Percentiles rank a stretch among this genome's conserved stretches.
Conservation (phyloP, 2,113 vertebrate species). For the Brachionichthys hirsutus region DNA sequence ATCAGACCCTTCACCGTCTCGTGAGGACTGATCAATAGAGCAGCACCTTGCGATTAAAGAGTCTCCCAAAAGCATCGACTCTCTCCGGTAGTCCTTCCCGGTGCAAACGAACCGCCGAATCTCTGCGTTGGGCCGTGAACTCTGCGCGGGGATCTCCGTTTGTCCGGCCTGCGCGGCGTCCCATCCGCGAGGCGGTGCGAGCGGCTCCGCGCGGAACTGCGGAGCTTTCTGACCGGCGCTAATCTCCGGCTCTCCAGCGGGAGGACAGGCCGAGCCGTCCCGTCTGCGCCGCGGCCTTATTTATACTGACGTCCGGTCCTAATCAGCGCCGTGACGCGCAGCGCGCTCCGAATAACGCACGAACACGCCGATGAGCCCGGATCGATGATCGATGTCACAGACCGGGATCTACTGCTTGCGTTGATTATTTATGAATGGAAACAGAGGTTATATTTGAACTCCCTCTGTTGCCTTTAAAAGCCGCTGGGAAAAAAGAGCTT, state of each 20-base stretch:
- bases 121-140: not conserved
- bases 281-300: slow-evolving; percentile 54
- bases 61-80: slow-evolving; percentile 21
- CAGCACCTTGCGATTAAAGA: slow-evolving; percentile 27
- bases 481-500: slow-evolving; percentile 2
- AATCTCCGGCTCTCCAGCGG: slow-evolving; percentile 10
- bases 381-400: not conserved
- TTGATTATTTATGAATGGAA: not conserved
- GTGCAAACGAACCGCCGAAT: not conserved
- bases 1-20: slow-evolving; percentile 41
- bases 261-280: slow-evolving; percentile 38
- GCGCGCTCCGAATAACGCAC: slow-evolving; percentile 24
- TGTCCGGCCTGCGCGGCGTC: slow-evolving; percentile 19
- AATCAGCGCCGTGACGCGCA: slow-evolving; percentile 46
- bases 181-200: slow-evolving; percentile 35
- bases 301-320: slow-evolving; percentile 43
- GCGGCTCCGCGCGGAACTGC: slow-evolving; percentile 13
- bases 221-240: not conserved
- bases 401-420: not conserved
- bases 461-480: slow-evolving; percentile 29
- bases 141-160: slow-evolving; percentile 4
- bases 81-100: slow-evolving; percentile 14
- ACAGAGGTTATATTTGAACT: slow-evolving; percentile 14
- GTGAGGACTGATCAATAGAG: slow-evolving; percentile 10
- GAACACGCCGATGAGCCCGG: not conserved